Percentiles rank a stretch among this genome's conserved stretches.
These are phyloP conservation scores for Acromyrmex charruanus DNA, from an alignment of 1,140 invertebrate species.

Conservation along the genomic window DNA sequence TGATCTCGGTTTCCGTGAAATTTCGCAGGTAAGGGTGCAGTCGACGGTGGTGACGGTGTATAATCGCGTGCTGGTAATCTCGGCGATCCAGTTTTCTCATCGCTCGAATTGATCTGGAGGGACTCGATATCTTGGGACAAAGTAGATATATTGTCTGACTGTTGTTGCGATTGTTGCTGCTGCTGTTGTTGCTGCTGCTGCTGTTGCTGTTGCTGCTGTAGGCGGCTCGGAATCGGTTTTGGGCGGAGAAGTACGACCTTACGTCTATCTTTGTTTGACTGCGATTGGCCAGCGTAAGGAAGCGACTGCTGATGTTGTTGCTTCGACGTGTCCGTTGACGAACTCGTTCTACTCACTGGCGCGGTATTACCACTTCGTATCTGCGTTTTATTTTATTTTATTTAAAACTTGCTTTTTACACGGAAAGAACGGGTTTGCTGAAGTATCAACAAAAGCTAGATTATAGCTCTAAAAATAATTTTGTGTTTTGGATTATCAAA, in stretches of 20 bases:
- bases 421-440: too few species aligned
- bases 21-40: constrained; percentile 92
- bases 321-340: constrained; percentile 81
- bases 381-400: constrained; percentile 61
- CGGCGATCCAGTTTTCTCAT: constrained; percentile 84
- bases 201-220: constrained; percentile 84
- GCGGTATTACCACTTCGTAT: constrained; percentile 75
- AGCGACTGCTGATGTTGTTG: constrained; percentile 72
- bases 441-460: too few species aligned
- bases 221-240: constrained; percentile 87
- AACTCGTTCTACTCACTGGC: constrained; percentile 80
- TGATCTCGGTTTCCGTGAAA: constrained; percentile 91
- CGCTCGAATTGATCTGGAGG: constrained; percentile 88
- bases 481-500: too few species aligned
- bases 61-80: constrained; percentile 87
- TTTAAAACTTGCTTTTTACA: background rate
- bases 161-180: constrained; percentile 58
- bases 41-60: constrained; percentile 92
- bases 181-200: constrained; percentile 80
- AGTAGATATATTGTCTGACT: constrained; percentile 86
- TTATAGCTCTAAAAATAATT: too few species aligned
- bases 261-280: constrained; percentile 80
- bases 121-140: constrained; percentile 89
- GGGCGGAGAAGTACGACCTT: constrained; percentile 86
- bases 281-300: constrained; percentile 71